Conservation (phyloP, 2,113 vertebrate species). For the Meriones unguiculatus region DNA sequence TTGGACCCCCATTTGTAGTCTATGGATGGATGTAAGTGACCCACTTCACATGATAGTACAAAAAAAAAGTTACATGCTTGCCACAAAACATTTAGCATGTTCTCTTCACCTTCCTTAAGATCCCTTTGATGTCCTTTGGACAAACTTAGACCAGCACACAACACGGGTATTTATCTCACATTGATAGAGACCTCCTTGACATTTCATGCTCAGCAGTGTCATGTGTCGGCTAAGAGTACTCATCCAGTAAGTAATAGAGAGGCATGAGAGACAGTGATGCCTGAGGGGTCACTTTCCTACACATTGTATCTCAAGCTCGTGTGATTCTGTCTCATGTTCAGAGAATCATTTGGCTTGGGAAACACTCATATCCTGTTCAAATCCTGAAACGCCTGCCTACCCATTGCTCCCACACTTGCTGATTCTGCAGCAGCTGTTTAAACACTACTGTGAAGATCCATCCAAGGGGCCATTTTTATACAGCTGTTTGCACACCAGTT, state of each 20-base stretch:
- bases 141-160: conserved; percentile 11
- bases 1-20: not conserved
- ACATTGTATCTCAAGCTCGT: not conserved
- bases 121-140: not conserved
- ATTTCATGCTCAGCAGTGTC: not conserved
- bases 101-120: not conserved
- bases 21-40: not conserved
- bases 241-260: not conserved
- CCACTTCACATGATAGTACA: not conserved
- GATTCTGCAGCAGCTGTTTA: not conserved
- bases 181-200: not conserved
- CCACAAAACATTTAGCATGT: not conserved
- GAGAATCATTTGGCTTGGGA: not conserved
- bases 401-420: not conserved
- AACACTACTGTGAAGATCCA: not conserved
- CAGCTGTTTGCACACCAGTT: not conserved
- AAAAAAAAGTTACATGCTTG: not conserved
- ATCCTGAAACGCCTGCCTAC: conserved; percentile 9
- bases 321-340: not conserved
- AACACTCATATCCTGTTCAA: not conserved
- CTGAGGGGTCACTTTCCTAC: not conserved
- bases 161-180: not conserved
- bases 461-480: conserved; percentile 19
- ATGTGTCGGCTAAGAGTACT: not conserved
- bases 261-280: not conserved